These are phyloP conservation scores for Syncerus caffer DNA, from an alignment of 2,797 vertebrate genomes.

Conservation along the genomic window DNA sequence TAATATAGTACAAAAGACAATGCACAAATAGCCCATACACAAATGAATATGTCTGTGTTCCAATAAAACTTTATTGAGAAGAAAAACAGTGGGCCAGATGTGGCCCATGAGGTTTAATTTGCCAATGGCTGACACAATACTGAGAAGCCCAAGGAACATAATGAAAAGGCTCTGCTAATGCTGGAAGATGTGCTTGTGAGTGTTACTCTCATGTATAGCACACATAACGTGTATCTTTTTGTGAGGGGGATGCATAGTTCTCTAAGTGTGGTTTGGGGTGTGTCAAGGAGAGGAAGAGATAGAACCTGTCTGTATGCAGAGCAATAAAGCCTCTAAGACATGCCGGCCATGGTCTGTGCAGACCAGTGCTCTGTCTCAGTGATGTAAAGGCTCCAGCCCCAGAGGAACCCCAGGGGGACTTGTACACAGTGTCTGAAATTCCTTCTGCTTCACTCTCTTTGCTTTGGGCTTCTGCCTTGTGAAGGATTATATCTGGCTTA, in stretches of 20 bases:
- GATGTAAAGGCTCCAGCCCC: neutral
- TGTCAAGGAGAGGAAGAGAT: neutral
- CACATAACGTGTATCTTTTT: neutral
- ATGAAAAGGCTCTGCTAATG: neutral
- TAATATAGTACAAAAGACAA: neutral
- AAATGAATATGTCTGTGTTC: neutral
- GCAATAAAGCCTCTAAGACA: neutral
- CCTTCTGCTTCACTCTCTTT: neutral
- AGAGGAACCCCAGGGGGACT: neutral
- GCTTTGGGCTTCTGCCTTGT: conserved; percentile 46
- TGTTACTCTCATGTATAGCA: neutral
- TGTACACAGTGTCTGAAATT: conserved; percentile 7
- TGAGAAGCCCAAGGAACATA: neutral
- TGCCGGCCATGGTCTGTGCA: neutral
- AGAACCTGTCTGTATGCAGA: neutral
- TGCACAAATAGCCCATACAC: neutral
- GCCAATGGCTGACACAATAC: neutral
- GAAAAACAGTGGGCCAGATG: neutral
- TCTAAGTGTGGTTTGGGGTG: neutral
- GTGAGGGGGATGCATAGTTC: neutral
- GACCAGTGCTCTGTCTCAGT: neutral
- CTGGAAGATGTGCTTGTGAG: neutral
- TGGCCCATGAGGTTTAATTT: neutral
- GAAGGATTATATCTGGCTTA: neutral
- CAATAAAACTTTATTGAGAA: conserved; percentile 41